These are phyloP conservation scores for Lonchura striata DNA, from an alignment of 2,113 vertebrate species.

Conservation along the genomic window DNA sequence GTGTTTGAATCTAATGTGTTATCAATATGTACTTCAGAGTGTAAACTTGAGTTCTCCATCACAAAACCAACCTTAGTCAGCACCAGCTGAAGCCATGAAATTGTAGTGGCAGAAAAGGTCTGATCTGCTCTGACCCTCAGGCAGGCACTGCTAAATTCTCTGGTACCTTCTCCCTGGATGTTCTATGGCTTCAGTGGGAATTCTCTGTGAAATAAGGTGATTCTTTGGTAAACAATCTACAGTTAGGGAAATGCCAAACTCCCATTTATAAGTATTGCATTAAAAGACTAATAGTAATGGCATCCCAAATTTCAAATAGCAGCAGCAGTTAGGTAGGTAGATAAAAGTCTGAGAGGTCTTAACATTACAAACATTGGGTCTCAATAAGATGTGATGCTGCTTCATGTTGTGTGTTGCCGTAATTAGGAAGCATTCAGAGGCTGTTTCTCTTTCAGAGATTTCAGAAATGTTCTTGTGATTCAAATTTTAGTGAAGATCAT, in stretches of 20 bases:
- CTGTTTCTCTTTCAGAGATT: slow-evolving; percentile 9
- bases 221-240: not conserved
- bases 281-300: not conserved
- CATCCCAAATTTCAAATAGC: not conserved
- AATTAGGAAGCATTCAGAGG: slow-evolving; percentile 9
- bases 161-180: not conserved
- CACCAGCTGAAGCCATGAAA: not conserved
- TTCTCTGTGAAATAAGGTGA: not conserved
- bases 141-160: not conserved
- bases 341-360: not conserved
- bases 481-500: slow-evolving; percentile 59
- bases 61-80: not conserved
- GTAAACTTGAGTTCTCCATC: not conserved
- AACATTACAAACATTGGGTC: not conserved
- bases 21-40: not conserved
- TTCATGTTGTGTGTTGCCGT: not conserved
- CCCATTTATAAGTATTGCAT: not conserved
- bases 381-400: not conserved
- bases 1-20: not conserved
- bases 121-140: not conserved
- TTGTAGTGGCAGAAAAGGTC: not conserved
- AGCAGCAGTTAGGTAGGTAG: not conserved
- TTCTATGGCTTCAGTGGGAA: not conserved
- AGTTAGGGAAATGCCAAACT: not conserved
- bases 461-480: slow-evolving; percentile 10